A percentile compares a stretch with the other conserved stretches of the same genome.
Evolutionary conservation across 2,888 invertebrate genomes (phyloP).

Genomic region (Gerris lacustris): DNA sequence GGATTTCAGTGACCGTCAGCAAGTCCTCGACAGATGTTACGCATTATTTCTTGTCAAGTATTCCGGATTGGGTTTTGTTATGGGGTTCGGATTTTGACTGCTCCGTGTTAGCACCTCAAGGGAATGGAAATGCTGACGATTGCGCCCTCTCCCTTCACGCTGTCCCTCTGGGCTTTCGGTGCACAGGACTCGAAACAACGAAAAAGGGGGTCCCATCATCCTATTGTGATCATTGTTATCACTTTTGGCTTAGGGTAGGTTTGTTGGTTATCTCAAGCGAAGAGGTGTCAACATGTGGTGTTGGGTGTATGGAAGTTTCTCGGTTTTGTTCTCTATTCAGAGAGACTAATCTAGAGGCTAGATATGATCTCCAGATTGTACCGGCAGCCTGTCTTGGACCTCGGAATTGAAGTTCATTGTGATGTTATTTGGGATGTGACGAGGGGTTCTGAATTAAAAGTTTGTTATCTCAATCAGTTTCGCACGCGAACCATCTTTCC

Average conservation of each 20-base stretch:
- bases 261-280: neutral
- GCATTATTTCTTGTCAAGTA: neutral
- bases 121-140: neutral
- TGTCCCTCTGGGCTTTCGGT: neutral
- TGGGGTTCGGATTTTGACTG: no score
- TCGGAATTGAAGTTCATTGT: neutral
- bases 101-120: neutral
- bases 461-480: constrained; percentile 3
- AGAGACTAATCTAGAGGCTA: neutral
- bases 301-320: neutral
- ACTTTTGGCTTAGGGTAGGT: neutral
- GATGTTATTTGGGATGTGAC: neutral
- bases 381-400: no score
- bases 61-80: neutral
- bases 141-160: neutral
- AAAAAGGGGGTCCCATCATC: neutral
- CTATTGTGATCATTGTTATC: constrained; percentile 1
- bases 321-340: neutral
- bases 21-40: neutral
- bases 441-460: neutral
- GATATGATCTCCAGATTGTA: no score
- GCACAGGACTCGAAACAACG: neutral
- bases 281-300: constrained; percentile 2
- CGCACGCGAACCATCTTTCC: neutral
- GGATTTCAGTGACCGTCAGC: neutral